These are phyloP conservation scores for Spodoptera frugiperda DNA, from an alignment of 1,140 invertebrate species.

Conservation along the genomic window DNA sequence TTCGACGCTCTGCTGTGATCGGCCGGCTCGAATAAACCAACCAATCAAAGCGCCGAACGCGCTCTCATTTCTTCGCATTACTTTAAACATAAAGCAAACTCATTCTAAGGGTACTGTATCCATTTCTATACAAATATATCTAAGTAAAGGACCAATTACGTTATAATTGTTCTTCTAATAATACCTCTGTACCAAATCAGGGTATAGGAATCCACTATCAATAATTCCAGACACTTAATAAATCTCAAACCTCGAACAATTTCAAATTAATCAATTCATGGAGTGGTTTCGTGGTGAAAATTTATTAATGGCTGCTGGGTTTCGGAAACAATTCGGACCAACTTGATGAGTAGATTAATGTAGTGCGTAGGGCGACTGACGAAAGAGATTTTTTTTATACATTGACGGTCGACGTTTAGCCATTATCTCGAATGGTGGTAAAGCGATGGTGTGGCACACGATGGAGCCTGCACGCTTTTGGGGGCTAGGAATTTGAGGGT, in stretches of 20 bases:
- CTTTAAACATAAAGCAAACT: no score
- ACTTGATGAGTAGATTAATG: conserved; percentile 16
- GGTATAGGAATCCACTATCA: conserved; percentile 21
- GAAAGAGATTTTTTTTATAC: no score
- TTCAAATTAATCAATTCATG: conserved; percentile 33
- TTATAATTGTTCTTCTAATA: background rate
- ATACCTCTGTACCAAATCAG: conserved; percentile 1
- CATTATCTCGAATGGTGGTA: no score
- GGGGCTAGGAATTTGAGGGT: no score
- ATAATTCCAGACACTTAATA: conserved; percentile 39
- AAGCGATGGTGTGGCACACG: no score
- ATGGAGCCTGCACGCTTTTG: no score
- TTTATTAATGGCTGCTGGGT: conserved; percentile 33
- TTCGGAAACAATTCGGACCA: conserved; percentile 18
- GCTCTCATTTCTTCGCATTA: no score
- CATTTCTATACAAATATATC: background rate
- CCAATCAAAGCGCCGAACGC: no score
- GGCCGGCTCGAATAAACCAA: no score
- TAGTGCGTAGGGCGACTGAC: background rate
- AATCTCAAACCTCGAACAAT: conserved; percentile 33
- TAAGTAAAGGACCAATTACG: conserved; percentile 5
- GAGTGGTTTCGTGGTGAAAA: conserved; percentile 28
- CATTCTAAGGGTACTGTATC: no score
- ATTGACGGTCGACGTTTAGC: no score
- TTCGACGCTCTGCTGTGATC: no score